A percentile compares a stretch with the other conserved stretches of the same genome.
These are phyloP conservation scores for Colossoma macropomum DNA, from an alignment of 2,113 vertebrate genomes.

Conservation along the genomic window DNA sequence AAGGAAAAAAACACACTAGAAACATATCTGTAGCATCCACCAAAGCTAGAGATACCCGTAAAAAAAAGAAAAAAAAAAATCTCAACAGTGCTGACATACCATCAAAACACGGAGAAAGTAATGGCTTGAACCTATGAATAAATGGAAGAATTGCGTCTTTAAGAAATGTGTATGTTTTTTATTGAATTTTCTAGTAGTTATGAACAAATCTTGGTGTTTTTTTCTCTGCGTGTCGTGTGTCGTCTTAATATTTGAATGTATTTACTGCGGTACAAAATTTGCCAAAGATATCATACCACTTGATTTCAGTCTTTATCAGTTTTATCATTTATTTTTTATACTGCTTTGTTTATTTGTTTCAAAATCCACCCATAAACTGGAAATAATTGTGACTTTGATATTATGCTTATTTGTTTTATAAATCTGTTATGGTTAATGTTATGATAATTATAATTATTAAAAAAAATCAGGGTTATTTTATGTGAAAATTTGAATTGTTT, in stretches of 20 bases:
- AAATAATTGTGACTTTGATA: conserved; percentile 76
- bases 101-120: conserved; percentile 85
- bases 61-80: conserved; percentile 68
- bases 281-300: conserved; percentile 98
- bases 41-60: conserved; percentile 93
- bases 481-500: conserved; percentile 85
- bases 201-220: conserved; percentile 90
- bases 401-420: conserved; percentile 74
- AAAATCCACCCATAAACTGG: conserved; percentile 70
- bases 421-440: conserved; percentile 71
- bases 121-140: conserved; percentile 64
- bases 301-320: conserved; percentile 79
- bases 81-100: conserved; percentile 78
- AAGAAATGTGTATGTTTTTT: conserved; percentile 98
- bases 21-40: conserved; percentile 85
- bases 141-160: conserved; percentile 92
- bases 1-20: conserved; percentile 63
- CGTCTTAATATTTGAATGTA: conserved; percentile 99
- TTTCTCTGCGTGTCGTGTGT: conserved; percentile 94
- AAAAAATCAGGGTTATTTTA: conserved; percentile 80
- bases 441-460: conserved; percentile 57
- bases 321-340: conserved; percentile 60
- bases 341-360: conserved; percentile 75
- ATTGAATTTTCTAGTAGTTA: conserved; percentile 98
- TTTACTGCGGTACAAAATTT: conserved; percentile 99